Evolutionary conservation across 35 echinoderm and acorn worm genomes (phyloP).

Genomic region (Anneissia japonica): DNA sequence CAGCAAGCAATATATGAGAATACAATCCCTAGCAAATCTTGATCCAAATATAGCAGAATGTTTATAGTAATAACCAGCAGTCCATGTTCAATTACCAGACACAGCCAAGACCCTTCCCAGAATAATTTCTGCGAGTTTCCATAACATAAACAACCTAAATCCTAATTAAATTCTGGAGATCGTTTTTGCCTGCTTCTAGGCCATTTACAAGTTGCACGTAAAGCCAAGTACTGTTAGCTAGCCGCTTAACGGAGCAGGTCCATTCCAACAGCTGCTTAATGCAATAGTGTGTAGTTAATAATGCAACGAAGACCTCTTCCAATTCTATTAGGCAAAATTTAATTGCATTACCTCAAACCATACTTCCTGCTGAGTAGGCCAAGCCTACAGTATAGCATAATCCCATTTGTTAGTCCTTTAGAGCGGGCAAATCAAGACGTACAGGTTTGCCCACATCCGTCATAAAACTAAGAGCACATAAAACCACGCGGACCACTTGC

Average conservation of each 20-base stretch:
- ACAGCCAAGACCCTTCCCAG: background rate
- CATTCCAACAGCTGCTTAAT: background rate
- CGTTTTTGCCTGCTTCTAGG: background rate
- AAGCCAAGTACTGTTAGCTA: background rate
- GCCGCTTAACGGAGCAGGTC: background rate
- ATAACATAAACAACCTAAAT: background rate
- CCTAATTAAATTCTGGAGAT: background rate
- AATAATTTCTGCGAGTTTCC: background rate
- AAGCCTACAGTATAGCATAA: background rate
- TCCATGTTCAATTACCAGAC: too few relatives aligned
- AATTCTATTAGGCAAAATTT: background rate
- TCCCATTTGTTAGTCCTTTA: background rate
- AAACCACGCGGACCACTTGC: too few relatives aligned
- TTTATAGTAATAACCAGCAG: background rate
- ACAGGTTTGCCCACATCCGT: too few relatives aligned
- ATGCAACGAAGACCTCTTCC: background rate
- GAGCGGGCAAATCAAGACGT: too few relatives aligned
- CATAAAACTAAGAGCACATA: too few relatives aligned
- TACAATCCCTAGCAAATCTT: background rate
- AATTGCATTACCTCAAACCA: background rate
- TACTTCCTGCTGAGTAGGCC: background rate
- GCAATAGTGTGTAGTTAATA: background rate
- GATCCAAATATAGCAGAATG: too few relatives aligned
- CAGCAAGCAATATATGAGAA: background rate
- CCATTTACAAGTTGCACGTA: slow-evolving; percentile 1